phyloP scores from a whole-genome alignment of 2,797 vertebrate genomes.

The Rhadinocentrus ornatus region DNA sequence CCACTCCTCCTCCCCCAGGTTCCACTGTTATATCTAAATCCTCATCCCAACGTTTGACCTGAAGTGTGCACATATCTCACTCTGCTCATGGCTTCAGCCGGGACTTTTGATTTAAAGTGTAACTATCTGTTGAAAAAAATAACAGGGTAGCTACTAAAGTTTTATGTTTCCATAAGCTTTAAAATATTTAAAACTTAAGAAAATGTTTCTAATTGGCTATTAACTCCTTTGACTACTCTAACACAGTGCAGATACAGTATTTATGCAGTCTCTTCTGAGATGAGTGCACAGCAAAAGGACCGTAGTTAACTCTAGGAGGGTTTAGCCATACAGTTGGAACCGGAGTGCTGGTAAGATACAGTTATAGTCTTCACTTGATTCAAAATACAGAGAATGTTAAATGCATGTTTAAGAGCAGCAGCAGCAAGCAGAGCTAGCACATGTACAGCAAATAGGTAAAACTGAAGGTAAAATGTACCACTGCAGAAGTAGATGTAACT shows the following conservation, averaged over 20 bases:
- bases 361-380: slow-evolving; percentile 26
- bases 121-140: slow-evolving; percentile 9
- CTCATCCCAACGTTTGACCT: slow-evolving; percentile 39
- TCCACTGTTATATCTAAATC: slow-evolving; percentile 48
- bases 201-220: slow-evolving; percentile 39
- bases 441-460: slow-evolving; percentile 57
- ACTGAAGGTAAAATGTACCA: slow-evolving; percentile 9
- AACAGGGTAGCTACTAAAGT: slow-evolving; percentile 9
- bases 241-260: slow-evolving; percentile 24
- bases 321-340: slow-evolving; percentile 53
- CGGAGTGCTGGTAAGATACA: slow-evolving; percentile 31
- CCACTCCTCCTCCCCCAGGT: slow-evolving; percentile 73
- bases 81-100: slow-evolving; percentile 19
- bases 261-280: slow-evolving; percentile 43
- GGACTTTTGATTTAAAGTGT: slow-evolving; percentile 9
- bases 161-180: slow-evolving; percentile 38
- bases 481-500: slow-evolving; percentile 2
- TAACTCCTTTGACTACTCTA: not conserved
- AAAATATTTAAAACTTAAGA: slow-evolving; percentile 34
- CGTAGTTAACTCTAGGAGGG: slow-evolving; percentile 36
- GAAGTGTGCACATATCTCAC: slow-evolving; percentile 52
- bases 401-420: slow-evolving; percentile 67
- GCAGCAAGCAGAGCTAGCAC: slow-evolving; percentile 72
- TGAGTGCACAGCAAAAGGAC: slow-evolving; percentile 56
- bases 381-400: slow-evolving; percentile 41